Percentiles rank a stretch among this genome's conserved stretches.
Conservation (phyloP, 2,113 vertebrate genomes). For the Phalacrocorax brasilianus region DNA sequence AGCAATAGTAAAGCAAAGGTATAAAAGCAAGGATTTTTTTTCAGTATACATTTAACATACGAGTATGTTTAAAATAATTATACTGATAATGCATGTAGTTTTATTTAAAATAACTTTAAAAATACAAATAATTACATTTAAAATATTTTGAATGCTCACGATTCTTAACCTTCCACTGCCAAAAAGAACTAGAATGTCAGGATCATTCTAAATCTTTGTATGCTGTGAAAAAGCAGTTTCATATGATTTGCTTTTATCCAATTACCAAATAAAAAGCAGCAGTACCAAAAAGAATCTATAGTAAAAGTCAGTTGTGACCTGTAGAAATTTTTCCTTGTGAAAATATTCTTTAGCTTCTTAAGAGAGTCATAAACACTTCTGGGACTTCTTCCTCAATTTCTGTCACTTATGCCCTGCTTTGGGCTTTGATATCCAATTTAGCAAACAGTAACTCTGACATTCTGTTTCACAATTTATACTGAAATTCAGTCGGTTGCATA, state of each 20-base stretch:
- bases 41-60: background rate
- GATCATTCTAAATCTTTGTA: background rate
- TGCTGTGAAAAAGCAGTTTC: background rate
- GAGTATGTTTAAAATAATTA: background rate
- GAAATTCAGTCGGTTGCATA: background rate
- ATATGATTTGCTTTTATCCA: background rate
- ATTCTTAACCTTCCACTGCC: background rate
- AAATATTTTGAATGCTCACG: background rate
- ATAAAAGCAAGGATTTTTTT: background rate
- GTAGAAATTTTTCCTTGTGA: background rate
- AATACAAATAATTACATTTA: background rate
- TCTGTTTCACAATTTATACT: background rate
- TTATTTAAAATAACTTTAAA: background rate
- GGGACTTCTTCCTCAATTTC: background rate
- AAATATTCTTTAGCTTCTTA: background rate
- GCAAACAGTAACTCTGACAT: background rate
- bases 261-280: background rate
- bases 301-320: background rate
- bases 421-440: background rate
- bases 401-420: background rate
- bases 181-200: background rate
- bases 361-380: background rate
- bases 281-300: background rate
- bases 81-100: background rate
- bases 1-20: background rate